These are phyloP conservation scores for Petroica traversi DNA, from an alignment of 2,113 vertebrate genomes.

Conservation along the genomic window DNA sequence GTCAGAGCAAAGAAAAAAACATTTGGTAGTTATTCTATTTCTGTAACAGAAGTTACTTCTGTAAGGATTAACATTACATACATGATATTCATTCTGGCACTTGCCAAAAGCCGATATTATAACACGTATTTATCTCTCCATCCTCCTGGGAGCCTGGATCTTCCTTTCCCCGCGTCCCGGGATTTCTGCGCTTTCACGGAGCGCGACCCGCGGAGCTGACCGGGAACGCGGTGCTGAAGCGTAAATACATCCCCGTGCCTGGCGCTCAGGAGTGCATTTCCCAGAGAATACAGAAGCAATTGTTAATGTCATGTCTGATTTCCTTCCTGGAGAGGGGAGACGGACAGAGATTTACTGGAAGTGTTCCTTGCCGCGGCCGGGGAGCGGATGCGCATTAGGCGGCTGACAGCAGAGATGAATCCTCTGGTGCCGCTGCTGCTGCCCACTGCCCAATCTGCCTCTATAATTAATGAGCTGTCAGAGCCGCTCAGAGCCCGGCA, in stretches of 20 bases:
- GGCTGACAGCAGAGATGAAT: conserved; percentile 69
- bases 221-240: neutral
- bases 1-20: no score
- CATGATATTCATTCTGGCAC: no score
- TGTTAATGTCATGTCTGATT: conserved; percentile 75
- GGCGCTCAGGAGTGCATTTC: conserved; percentile 39
- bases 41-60: no score
- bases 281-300: conserved; percentile 63
- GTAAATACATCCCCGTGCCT: conserved; percentile 45
- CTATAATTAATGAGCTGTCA: conserved; percentile 81
- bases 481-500: conserved; percentile 61
- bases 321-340: conserved; percentile 58
- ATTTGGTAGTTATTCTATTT: no score
- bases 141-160: fast-evolving
- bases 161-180: fast-evolving
- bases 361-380: conserved; percentile 7
- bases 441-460: conserved; percentile 61
- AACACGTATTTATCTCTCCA: no score
- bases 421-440: conserved; percentile 33
- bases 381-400: conserved; percentile 44
- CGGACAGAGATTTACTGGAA: conserved; percentile 68
- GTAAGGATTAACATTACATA: no score
- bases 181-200: neutral
- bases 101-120: no score
- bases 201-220: neutral